A percentile compares a stretch with the other conserved stretches of the same genome.
Conservation (phyloP, 1,140 invertebrate genomes). For the Luehdorfia chinensis region DNA sequence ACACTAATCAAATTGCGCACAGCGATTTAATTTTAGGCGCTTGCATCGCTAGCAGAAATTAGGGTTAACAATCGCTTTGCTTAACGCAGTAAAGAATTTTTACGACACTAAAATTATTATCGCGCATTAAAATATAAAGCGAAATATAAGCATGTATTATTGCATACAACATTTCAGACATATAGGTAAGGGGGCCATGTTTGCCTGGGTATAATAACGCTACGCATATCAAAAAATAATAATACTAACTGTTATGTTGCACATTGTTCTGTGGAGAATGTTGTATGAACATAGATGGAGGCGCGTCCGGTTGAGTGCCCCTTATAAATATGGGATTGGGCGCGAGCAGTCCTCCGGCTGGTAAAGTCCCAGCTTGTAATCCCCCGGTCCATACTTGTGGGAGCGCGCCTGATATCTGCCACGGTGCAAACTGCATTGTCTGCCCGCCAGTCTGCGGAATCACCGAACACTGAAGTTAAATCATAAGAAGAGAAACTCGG, state of each 20-base stretch:
- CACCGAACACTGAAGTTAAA: slow-evolving; percentile 17
- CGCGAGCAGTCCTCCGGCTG: slow-evolving; percentile 72
- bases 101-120: too few relatives aligned
- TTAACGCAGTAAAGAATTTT: too few relatives aligned
- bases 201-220: too few relatives aligned
- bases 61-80: neutral
- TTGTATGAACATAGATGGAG: slow-evolving; percentile 88
- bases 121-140: neutral
- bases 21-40: too few relatives aligned
- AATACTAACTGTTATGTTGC: slow-evolving; percentile 57
- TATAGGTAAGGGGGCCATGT: too few relatives aligned
- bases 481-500: slow-evolving; percentile 10
- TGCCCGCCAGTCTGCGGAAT: slow-evolving; percentile 75
- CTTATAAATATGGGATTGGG: slow-evolving; percentile 91
- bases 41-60: neutral
- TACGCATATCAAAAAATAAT: too few relatives aligned
- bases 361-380: slow-evolving; percentile 78
- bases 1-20: too few relatives aligned
- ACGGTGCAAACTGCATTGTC: slow-evolving; percentile 80
- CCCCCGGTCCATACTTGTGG: slow-evolving; percentile 84
- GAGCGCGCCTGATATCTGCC: slow-evolving; percentile 80
- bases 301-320: slow-evolving; percentile 84
- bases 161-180: too few relatives aligned
- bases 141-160: neutral
- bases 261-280: slow-evolving; percentile 83